phyloP scores from a whole-genome alignment of 2,888 invertebrate genomes.

The Apodemia mormo region DNA sequence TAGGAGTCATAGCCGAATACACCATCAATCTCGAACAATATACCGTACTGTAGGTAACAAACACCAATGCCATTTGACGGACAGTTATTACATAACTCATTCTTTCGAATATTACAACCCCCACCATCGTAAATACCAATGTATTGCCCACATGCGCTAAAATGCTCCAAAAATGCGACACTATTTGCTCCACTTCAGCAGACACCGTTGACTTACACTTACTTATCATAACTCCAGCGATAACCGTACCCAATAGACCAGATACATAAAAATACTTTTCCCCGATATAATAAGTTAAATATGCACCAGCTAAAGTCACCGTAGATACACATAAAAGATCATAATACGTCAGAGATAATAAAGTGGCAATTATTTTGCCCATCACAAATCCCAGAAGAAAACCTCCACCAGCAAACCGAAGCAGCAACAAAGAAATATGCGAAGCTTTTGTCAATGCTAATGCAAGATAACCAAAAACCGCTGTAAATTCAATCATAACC shows the following conservation, averaged over 20 bases:
- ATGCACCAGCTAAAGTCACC: conserved; percentile 62
- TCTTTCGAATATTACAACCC: conserved; percentile 81
- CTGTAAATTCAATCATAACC: conserved; percentile 67
- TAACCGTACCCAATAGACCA: conserved; percentile 61
- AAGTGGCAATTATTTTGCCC: conserved; percentile 57
- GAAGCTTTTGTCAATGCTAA: conserved; percentile 54
- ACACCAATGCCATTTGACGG: conserved; percentile 60
- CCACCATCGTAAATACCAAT: conserved; percentile 82
- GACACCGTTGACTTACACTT: conserved; percentile 62
- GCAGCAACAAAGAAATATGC: conserved; percentile 57
- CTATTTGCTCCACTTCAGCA: conserved; percentile 63
- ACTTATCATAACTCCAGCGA: conserved; percentile 64
- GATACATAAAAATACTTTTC: conserved; percentile 72
- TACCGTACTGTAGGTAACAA: conserved; percentile 72
- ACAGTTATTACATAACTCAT: conserved; percentile 66
- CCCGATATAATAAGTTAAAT: conserved; percentile 66
- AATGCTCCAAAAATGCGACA: conserved; percentile 63
- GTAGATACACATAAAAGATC: conserved; percentile 64
- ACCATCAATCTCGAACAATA: conserved; percentile 73
- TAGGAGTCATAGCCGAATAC: conserved; percentile 73
- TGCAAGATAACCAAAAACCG: conserved; percentile 60
- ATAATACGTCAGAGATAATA: conserved; percentile 64
- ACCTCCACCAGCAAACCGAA: conserved; percentile 66
- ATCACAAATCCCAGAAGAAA: conserved; percentile 60
- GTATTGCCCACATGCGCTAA: conserved; percentile 72